Conservation (phyloP, 1,140 invertebrate genomes). For the Leptestheria dahalacensis region DNA sequence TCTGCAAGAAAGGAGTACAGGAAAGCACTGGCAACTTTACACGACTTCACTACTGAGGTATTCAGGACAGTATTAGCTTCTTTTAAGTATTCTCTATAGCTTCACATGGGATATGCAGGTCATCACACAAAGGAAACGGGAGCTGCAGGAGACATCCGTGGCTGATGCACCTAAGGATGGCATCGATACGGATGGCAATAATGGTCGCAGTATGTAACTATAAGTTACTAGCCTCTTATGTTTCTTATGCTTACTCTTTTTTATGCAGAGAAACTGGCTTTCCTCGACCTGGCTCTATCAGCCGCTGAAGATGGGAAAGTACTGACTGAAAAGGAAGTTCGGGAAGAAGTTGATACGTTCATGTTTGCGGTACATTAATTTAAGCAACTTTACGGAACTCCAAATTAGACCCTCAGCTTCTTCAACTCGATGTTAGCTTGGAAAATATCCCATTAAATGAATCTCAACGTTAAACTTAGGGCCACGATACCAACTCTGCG, state of each 20-base stretch:
- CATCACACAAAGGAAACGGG: no score
- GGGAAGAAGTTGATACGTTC: slow-evolving; percentile 53
- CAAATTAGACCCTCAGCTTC: no score
- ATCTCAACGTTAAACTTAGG: slow-evolving; percentile 17
- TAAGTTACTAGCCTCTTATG: not conserved
- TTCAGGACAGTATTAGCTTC: no score
- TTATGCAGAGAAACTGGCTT: slow-evolving; percentile 41
- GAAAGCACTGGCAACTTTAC: slow-evolving; percentile 44
- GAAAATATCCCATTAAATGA: no score
- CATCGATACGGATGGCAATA: slow-evolving; percentile 4
- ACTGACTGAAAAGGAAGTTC: slow-evolving; percentile 50
- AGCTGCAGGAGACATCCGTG: slow-evolving; percentile 24
- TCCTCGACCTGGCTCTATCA: slow-evolving; percentile 56
- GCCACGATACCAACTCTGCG: slow-evolving; percentile 40
- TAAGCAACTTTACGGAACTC: no score
- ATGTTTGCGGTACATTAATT: slow-evolving; percentile 45
- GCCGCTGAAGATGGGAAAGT: slow-evolving; percentile 35
- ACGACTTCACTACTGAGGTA: slow-evolving; percentile 53
- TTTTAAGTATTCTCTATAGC: no score
- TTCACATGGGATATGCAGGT: no score
- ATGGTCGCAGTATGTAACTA: not conserved
- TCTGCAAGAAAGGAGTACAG: slow-evolving; percentile 39
- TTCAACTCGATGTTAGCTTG: no score
- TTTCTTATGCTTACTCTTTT: slow-evolving; percentile 18
- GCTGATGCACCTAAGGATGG: not conserved